A percentile compares a stretch with the other conserved stretches of the same genome.
phyloP scores from a whole-genome alignment of 2,888 invertebrate species.

The Aporophyla lueneburgensis region DNA sequence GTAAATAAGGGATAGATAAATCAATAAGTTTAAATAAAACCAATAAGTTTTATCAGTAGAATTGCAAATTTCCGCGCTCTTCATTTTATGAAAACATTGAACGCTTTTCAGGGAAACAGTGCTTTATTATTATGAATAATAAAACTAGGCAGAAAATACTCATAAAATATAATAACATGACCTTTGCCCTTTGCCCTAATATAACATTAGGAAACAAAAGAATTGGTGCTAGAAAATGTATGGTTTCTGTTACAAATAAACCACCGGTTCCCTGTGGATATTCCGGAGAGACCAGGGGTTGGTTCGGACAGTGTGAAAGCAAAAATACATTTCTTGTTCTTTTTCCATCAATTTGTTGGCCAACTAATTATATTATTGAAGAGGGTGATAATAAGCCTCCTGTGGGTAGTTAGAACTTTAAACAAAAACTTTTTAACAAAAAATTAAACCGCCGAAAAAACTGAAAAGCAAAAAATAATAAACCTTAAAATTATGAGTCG shows the following conservation, averaged over 20 bases:
- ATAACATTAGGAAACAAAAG: neutral
- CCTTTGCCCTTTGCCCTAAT: neutral
- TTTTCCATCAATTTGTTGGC: conserved; percentile 1
- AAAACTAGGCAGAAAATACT: neutral
- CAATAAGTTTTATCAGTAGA: neutral
- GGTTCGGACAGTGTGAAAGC: neutral
- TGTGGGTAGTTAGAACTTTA: neutral
- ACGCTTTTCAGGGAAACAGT: neutral
- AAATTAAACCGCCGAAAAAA: too few relatives aligned
- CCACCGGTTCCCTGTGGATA: neutral
- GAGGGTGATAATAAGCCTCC: neutral
- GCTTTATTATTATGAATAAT: too few relatives aligned
- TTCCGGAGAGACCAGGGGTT: neutral
- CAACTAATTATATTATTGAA: neutral
- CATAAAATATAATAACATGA: conserved; percentile 1
- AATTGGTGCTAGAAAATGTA: conserved; percentile 13
- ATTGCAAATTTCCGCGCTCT: neutral
- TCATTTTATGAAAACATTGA: neutral
- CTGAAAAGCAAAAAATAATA: too few relatives aligned
- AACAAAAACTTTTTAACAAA: neutral
- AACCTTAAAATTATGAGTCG: too few relatives aligned
- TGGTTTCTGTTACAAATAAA: conserved; percentile 7
- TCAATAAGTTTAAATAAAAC: neutral
- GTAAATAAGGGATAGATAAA: neutral
- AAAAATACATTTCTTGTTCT: neutral